Base-by-base conservation (phyloP, 2,888 invertebrate species). In the Drosophila helvetica region DNA sequence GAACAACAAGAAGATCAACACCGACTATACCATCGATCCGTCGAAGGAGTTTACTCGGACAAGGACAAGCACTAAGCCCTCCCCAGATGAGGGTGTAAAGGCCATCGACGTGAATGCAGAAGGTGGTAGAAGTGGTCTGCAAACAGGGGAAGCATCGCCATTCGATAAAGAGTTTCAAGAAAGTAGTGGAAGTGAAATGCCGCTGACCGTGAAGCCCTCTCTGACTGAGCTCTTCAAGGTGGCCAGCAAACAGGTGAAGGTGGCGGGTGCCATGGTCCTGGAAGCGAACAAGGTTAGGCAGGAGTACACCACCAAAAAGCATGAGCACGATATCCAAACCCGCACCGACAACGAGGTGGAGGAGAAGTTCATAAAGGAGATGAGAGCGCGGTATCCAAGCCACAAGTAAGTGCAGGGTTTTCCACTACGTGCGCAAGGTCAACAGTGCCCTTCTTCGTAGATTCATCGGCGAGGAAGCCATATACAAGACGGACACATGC, bases 401-500 rank as follows among this genome's bases (percentile, higher is more conserved):
- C 85, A 85, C 54, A 70, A 67, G 84, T 84, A 73, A 63, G 75
- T 46, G 6, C 4, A 18, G 17, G 18, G 5, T 33, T 1, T 33
- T 12, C 30, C 85, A 67, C 86, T 84, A 74, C 61, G 73, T 43
- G 5, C 4, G 17, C 4, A 18, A 5, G 47, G 19, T 17, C 6
- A 17, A 19, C 15, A n/a, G 15, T 12, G 15, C 12, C 1, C 10
- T 22, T 7, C n/a, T 17, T 25, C 19, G 7, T 17, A 85, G 88
- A 38, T 77, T 83, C 12, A 72, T 86, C 45, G 61, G 70, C 15
- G 86, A 77, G n/a, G 77, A 77, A 30, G 46, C 53, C 3, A 22
- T 75, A 3, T 48, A 52, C 0, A 6, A 5, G 1, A 47, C 67
- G 10, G 45, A 42, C 9, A 18, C 54, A 0, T 60, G 70, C 0